Percentiles rank a stretch among this genome's conserved stretches.
Evolutionary conservation across 2,888 invertebrate species (phyloP).

Genomic region (Sicus ferrugineus): DNA sequence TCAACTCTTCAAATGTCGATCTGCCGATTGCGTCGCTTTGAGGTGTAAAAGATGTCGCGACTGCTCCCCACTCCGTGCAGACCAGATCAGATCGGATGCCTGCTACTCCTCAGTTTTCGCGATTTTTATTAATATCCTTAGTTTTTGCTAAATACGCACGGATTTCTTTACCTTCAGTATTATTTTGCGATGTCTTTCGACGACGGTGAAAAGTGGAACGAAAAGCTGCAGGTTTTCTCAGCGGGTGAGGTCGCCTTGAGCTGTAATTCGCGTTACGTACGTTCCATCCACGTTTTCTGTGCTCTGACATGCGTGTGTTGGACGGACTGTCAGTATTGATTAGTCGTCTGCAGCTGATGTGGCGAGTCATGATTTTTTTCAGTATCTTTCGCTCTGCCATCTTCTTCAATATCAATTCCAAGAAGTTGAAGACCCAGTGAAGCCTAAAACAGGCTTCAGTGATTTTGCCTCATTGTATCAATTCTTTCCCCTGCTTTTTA

Average conservation of each 20-base stretch:
- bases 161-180: too few relatives aligned
- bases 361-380: not conserved
- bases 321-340: not conserved
- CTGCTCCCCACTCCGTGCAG: too few relatives aligned
- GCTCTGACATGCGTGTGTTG: not conserved
- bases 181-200: constrained; percentile 1
- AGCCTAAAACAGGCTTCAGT: too few relatives aligned
- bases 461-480: not conserved
- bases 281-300: not conserved
- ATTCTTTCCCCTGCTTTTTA: not conserved
- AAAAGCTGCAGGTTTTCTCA: constrained; percentile 14
- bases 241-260: constrained; percentile 6
- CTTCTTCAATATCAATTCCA: too few relatives aligned
- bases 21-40: not conserved
- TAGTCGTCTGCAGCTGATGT: not conserved
- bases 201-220: constrained; percentile 15
- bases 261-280: not conserved
- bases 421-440: too few relatives aligned
- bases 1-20: not conserved
- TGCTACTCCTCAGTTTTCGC: too few relatives aligned
- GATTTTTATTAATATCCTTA: too few relatives aligned
- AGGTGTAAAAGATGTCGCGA: too few relatives aligned
- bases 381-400: not conserved
- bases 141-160: not conserved
- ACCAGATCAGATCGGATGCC: too few relatives aligned